Percentiles rank a stretch among this genome's conserved stretches.
Conservation (phyloP, 2,797 vertebrate species). For the Hyperoplus lanceolatus region DNA sequence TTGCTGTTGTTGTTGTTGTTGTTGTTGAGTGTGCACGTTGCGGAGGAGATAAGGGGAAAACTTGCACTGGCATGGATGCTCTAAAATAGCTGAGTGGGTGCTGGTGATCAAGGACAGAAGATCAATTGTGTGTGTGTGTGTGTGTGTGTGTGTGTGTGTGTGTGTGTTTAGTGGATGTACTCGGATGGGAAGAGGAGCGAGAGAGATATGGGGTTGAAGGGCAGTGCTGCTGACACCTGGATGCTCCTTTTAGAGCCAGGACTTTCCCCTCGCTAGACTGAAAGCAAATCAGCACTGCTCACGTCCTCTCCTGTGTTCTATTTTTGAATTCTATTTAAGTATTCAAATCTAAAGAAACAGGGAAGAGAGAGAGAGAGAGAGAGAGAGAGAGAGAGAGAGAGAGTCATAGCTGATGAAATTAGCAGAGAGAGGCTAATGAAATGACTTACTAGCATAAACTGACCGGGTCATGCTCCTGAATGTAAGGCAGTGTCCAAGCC, state of each 20-base stretch:
- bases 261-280: slow-evolving; percentile 29
- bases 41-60: background rate
- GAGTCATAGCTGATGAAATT: slow-evolving; percentile 38
- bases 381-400: background rate
- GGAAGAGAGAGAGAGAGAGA: slow-evolving; percentile 14
- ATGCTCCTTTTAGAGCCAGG: slow-evolving; percentile 10
- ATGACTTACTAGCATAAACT: slow-evolving; percentile 28
- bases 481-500: slow-evolving; percentile 7
- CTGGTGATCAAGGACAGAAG: background rate
- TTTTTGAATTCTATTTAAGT: slow-evolving; percentile 61
- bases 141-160: slow-evolving; percentile 7
- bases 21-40: background rate
- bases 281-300: slow-evolving; percentile 30
- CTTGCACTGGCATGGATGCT: background rate
- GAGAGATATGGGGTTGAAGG: slow-evolving; percentile 21
- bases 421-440: slow-evolving; percentile 40
- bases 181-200: background rate
- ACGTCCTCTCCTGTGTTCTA: background rate
- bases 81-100: background rate
- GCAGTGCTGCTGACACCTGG: slow-evolving; percentile 15
- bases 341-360: slow-evolving; percentile 58
- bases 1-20: slow-evolving; percentile 8
- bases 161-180: slow-evolving; percentile 8
- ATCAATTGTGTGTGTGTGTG: slow-evolving; percentile 1
- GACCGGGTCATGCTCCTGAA: slow-evolving; percentile 39